Evolutionary conservation across 2,797 vertebrate genomes (phyloP).

Genomic region (Gallinago nigripennis): DNA sequence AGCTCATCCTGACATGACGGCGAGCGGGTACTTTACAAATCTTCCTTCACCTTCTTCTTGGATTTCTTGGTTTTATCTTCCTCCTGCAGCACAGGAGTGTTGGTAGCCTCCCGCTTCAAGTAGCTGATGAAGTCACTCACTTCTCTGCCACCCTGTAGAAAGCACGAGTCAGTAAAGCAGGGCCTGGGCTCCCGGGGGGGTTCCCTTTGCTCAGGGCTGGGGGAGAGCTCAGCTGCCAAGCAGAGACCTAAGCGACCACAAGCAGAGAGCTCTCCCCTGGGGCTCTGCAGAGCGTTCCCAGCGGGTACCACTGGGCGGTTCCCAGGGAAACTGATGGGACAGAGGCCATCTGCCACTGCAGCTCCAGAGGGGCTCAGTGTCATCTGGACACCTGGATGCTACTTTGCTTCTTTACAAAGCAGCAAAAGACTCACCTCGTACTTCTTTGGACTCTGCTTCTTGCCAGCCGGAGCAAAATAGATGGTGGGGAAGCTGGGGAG

Average conservation of each 20-base stretch:
- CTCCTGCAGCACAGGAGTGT: slow-evolving; percentile 82
- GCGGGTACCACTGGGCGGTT: neutral
- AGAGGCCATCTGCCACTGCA: no score
- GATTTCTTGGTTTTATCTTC: slow-evolving; percentile 88
- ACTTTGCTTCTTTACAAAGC: neutral
- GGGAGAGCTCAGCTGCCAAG: neutral
- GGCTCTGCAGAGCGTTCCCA: neutral
- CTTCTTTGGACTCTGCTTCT: slow-evolving; percentile 93
- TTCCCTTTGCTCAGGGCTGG: neutral
- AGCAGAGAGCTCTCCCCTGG: neutral
- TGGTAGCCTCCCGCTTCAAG: slow-evolving; percentile 92
- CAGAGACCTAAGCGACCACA: neutral
- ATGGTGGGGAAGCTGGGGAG: slow-evolving; percentile 92
- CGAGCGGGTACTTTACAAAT: slow-evolving; percentile 82
- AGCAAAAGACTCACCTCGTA: slow-evolving; percentile 86
- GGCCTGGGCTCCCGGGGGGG: fast-evolving
- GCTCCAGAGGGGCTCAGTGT: neutral
- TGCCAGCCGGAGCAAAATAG: slow-evolving; percentile 92
- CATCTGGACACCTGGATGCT: neutral
- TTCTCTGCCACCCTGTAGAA: slow-evolving; percentile 92
- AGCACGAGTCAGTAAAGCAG: neutral
- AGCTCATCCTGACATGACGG: slow-evolving; percentile 59
- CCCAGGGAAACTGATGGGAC: neutral
- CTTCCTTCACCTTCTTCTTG: slow-evolving; percentile 87
- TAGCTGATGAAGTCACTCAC: slow-evolving; percentile 93